Evolutionary conservation across 2,797 vertebrate genomes (phyloP).

Genomic region (Benthosema pterotum): DNA sequence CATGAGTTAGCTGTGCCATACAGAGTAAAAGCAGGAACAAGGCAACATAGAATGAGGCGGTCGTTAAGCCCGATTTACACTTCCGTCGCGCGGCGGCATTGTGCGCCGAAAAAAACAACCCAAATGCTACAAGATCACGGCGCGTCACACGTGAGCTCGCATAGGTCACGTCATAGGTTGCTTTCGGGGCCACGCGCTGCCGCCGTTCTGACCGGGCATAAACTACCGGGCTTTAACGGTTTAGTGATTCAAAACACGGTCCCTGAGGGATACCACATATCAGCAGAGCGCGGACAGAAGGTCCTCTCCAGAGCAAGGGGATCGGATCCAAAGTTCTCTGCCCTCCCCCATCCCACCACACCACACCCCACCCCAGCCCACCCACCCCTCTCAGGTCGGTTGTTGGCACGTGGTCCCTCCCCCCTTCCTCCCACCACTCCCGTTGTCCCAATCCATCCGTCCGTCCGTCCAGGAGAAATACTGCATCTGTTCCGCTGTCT

Average conservation of each 20-base stretch:
- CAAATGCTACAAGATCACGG: no score
- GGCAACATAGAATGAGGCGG: conserved; percentile 78
- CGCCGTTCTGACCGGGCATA: no score
- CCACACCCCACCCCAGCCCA: no score
- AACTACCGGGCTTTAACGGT: conserved; percentile 22
- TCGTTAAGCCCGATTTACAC: conserved; percentile 45
- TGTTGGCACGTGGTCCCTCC: conserved; percentile 79
- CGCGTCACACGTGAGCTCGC: no score
- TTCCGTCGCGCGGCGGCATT: no score
- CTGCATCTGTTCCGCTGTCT: conserved; percentile 70
- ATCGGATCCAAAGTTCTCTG: conserved; percentile 27
- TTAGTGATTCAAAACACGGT: conserved; percentile 67
- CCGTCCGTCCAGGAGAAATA: conserved; percentile 71
- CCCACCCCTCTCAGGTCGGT: conserved; percentile 44
- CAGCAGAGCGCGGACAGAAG: conserved; percentile 60
- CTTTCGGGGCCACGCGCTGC: no score
- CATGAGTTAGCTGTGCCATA: conserved; percentile 75
- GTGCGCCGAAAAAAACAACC: no score
- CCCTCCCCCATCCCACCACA: conserved; percentile 48
- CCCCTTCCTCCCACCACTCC: not conserved
- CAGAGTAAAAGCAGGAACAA: conserved; percentile 71
- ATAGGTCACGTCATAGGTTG: no score
- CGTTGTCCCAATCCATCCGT: conserved; percentile 49
- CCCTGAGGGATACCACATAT: conserved; percentile 74
- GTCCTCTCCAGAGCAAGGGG: conserved; percentile 35